Evolutionary conservation across 2,888 invertebrate species (phyloP).

Genomic region (Drosophila koepferae): DNA sequence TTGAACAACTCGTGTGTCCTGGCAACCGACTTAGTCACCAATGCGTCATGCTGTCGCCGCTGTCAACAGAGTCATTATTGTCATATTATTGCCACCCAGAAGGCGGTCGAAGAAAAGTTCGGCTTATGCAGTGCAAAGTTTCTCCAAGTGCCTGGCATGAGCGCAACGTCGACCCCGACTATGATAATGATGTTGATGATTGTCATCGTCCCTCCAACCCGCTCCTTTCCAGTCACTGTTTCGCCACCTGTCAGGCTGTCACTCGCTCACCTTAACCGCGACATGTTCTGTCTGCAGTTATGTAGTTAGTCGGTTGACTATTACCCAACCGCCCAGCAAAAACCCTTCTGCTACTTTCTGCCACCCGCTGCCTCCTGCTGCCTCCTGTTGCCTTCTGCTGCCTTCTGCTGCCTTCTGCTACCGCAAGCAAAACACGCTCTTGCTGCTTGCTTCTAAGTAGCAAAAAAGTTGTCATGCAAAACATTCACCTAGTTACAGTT

Average conservation of each 20-base stretch:
- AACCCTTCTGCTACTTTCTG: neutral
- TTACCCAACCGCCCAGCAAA: slow-evolving; percentile 5
- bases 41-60: slow-evolving; percentile 42
- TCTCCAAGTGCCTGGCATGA: slow-evolving; percentile 65
- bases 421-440: slow-evolving; percentile 1
- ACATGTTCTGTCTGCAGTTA: slow-evolving; percentile 70
- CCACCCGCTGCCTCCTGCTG: neutral
- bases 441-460: slow-evolving; percentile 36
- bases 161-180: slow-evolving; percentile 49
- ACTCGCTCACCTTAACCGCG: slow-evolving; percentile 72
- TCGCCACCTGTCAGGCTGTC: slow-evolving; percentile 64
- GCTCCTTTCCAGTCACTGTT: neutral
- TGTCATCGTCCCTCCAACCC: slow-evolving; percentile 17
- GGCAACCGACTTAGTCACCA: neutral
- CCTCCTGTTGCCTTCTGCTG: too few relatives aligned
- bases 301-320: slow-evolving; percentile 64
- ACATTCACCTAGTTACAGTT: slow-evolving; percentile 45
- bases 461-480: slow-evolving; percentile 64
- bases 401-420: neutral
- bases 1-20: neutral
- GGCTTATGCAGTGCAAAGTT: slow-evolving; percentile 69
- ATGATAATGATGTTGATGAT: slow-evolving; percentile 45
- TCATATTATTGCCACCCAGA: slow-evolving; percentile 64
- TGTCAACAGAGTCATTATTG: slow-evolving; percentile 74
- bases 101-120: slow-evolving; percentile 55